A percentile compares a stretch with the other conserved stretches of the same genome.
Conservation (phyloP, 2,113 vertebrate genomes). For the Eulacestoma nigropectus region DNA sequence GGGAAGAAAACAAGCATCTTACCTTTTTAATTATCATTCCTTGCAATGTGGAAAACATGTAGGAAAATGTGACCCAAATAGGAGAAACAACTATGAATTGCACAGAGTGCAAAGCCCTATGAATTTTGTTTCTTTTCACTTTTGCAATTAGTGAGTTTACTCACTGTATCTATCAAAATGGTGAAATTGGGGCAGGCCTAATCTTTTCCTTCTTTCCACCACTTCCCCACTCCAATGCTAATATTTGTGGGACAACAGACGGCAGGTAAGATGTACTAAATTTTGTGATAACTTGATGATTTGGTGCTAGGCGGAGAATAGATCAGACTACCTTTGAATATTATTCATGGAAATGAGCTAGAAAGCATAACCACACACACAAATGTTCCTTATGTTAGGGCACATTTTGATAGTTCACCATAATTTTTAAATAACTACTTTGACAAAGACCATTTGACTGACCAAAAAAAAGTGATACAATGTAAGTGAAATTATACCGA, state of each 20-base stretch:
- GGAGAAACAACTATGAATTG: background rate
- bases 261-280: fast-evolving
- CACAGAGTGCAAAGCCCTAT: background rate
- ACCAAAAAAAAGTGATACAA: background rate
- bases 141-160: background rate
- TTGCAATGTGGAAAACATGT: background rate
- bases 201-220: background rate
- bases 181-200: background rate
- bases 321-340: background rate
- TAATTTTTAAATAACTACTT: background rate
- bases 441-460: background rate
- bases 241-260: background rate
- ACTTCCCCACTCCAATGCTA: background rate
- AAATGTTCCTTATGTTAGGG: fast-evolving
- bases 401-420: background rate
- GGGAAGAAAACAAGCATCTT: background rate
- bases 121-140: background rate
- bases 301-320: background rate
- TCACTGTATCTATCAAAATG: background rate
- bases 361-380: background rate
- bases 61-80: background rate
- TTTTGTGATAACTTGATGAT: background rate
- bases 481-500: background rate
- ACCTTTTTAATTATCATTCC: background rate
- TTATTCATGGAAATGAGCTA: background rate